phyloP scores from a whole-genome alignment of 1,140 invertebrate genomes.

The Drosophila bifasciata region DNA sequence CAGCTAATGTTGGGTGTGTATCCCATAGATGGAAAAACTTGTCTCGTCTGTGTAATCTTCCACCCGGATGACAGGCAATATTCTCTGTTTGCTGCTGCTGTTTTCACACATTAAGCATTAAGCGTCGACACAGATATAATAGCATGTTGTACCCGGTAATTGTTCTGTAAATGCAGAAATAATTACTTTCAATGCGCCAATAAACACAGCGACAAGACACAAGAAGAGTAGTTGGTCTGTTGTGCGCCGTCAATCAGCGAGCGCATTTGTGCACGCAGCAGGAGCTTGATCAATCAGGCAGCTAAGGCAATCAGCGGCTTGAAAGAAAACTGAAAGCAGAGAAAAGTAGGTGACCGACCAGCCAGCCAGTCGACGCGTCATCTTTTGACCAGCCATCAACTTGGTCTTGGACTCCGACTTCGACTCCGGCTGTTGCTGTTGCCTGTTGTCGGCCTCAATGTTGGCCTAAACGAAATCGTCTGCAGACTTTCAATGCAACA shows the following conservation, averaged over 20 bases:
- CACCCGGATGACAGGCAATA: constrained; percentile 67
- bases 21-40: constrained; percentile 32
- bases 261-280: constrained; percentile 74
- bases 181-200: constrained; percentile 81
- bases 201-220: constrained; percentile 49
- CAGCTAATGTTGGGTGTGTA: constrained; percentile 49
- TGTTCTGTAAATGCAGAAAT: constrained; percentile 82
- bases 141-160: constrained; percentile 77
- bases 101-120: constrained; percentile 74
- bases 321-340: constrained; percentile 64
- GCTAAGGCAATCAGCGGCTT: constrained; percentile 46
- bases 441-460: constrained; percentile 37
- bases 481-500: constrained; percentile 69
- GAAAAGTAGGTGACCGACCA: constrained; percentile 78
- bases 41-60: constrained; percentile 73
- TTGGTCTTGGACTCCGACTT: not conserved
- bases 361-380: constrained; percentile 18
- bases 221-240: constrained; percentile 8
- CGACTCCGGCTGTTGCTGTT: constrained; percentile 4
- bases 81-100: constrained; percentile 21
- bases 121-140: constrained; percentile 78
- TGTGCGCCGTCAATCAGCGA: constrained; percentile 65
- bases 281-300: constrained; percentile 75
- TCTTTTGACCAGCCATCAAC: constrained; percentile 53
- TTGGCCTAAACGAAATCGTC: constrained; percentile 73